A percentile compares a stretch with the other conserved stretches of the same genome.
Conservation (phyloP, 2,888 invertebrate species). For the Melanophora roralis region DNA sequence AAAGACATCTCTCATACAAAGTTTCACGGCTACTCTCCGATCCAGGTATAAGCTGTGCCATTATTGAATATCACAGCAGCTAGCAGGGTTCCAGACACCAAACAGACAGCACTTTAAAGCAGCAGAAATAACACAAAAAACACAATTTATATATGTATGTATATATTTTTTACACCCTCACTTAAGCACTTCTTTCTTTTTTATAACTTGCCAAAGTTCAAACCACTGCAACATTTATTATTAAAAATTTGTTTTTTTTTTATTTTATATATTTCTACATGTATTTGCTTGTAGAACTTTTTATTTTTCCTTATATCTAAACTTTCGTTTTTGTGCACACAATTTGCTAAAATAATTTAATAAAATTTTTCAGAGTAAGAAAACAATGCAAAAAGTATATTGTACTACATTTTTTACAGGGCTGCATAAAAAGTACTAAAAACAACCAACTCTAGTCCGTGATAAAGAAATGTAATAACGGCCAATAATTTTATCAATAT, state of each 20-base stretch:
- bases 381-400: no score
- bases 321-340: not conserved
- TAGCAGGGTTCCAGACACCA: conserved; percentile 19
- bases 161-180: conserved; percentile 14
- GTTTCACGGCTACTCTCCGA: conserved; percentile 57
- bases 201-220: not conserved
- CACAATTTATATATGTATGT: not conserved
- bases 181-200: not conserved
- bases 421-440: no score
- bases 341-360: not conserved
- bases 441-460: no score
- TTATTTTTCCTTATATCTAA: not conserved
- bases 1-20: conserved; percentile 72
- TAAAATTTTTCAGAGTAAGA: conserved; percentile 6
- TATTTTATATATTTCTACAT: not conserved
- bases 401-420: no score
- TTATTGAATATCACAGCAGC: conserved; percentile 50
- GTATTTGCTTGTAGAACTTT: no score
- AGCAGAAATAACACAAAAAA: not conserved
- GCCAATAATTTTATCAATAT: no score
- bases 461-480: no score
- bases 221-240: not conserved
- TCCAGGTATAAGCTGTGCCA: conserved; percentile 38
- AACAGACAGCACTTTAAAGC: not conserved
- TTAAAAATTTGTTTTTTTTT: not conserved